Evolutionary conservation across 2,113 vertebrate genomes (phyloP), one percentile per base, ranked within the genome.

Genomic region (Pipra filicauda): DNA sequence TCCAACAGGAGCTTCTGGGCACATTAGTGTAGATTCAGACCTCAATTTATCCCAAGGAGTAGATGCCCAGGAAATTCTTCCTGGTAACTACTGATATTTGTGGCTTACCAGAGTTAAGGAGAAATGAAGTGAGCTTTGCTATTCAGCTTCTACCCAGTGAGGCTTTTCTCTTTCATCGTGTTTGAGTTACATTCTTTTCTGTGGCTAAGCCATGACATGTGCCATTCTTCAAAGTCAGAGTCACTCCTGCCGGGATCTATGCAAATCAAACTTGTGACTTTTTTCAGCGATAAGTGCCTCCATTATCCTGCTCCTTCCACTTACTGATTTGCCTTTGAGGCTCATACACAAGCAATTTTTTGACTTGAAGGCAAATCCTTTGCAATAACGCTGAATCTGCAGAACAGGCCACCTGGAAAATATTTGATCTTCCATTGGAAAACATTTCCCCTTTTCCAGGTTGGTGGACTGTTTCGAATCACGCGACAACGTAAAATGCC

Each of bases 351-450:
- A 75, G 88, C 73, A 51, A 70, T 91, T 92, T 85, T 74, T 92
- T 89, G 41, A 69, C 95, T 89, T 28, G 39, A 65, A 92, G 86
- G 88, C 73, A 95, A 92, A 85, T 46, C 66, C 37, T 91, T 65
- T 35, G 54, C 89, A 87, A 35, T 85, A 96, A 49, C 0, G n/a
- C 91, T 95, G 79, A 89, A 39, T 76, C 84, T 12, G 54, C 95
- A 91, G 92, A 85, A 81, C 0, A 91, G 54, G 24, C 66, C 95
- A 89, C 88, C 54, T 95, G 94, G 91, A 96, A 96, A 96, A 95
- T 39, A 51, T 44, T 30, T 54, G 89, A 13, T 91, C 70, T 72
- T 88, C 86, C 9, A 2, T 24, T 69, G 83, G 92, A 89, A 92
- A 93, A 70, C 57, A 35, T 78, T 90, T 89, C 30, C 75, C 70